Conservation (phyloP, 2,888 invertebrate genomes). For the Mythimna impura region DNA sequence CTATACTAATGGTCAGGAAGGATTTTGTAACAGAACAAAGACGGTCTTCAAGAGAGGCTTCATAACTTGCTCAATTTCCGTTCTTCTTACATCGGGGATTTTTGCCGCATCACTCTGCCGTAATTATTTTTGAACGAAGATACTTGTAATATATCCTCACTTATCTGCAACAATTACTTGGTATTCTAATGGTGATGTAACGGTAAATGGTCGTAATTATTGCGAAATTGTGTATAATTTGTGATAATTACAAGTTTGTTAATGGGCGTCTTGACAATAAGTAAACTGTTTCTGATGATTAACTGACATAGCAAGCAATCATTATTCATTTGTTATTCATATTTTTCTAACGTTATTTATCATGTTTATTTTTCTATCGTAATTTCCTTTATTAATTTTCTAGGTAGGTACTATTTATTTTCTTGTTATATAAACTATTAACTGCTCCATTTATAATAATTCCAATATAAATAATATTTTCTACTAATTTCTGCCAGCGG, state of each 20-base stretch:
- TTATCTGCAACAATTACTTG: conserved; percentile 8
- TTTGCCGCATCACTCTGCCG: conserved; percentile 28
- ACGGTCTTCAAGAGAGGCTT: conserved; percentile 31
- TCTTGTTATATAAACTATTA: background rate
- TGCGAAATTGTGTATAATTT: conserved; percentile 34
- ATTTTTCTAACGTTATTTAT: conserved; percentile 2
- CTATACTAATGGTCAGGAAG: conserved; percentile 46
- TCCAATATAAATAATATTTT: background rate
- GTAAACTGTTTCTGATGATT: conserved; percentile 38
- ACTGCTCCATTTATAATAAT: background rate
- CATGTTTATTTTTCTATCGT: conserved; percentile 9
- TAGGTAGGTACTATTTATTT: background rate
- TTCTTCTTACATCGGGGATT: conserved; percentile 39
- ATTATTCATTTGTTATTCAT: conserved; percentile 21
- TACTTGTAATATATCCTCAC: conserved; percentile 3
- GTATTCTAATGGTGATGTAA: conserved; percentile 20
- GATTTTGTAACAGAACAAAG: conserved; percentile 51
- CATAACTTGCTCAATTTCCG: conserved; percentile 56
- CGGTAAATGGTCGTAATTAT: conserved; percentile 32
- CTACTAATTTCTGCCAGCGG: too few relatives aligned
- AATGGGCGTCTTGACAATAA: conserved; percentile 31
- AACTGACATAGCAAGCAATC: conserved; percentile 38
- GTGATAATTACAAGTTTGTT: conserved; percentile 36
- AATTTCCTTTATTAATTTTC: conserved; percentile 10
- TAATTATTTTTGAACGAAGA: conserved; percentile 28